Evolutionary conservation across 2,113 vertebrate species (phyloP), one percentile per base, ranked within the genome.

Genomic region (Gnathonemus longibarbis): DNA sequence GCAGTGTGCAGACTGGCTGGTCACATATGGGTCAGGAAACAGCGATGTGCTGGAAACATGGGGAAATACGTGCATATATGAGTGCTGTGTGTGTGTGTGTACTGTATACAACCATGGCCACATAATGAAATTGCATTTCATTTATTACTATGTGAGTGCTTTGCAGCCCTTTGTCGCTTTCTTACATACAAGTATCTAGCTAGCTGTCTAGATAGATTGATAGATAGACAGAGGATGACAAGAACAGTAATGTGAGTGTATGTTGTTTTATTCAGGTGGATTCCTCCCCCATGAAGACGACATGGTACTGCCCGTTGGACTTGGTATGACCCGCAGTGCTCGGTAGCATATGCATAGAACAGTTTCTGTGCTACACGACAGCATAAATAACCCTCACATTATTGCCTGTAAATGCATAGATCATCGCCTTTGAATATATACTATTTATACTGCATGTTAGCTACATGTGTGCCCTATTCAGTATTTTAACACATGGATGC

Each of bases 251-350:
- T 90, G 66, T 90, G 66, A 87, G 27, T 1, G 10, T 48, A 21
- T 8, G 13, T 21, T 89, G 35, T 90, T 31, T 46, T 91, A 56
- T 15, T 62, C 90, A 96, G 95, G 94, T 91, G 13, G 95, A 96
- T 48, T 92, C 94, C 52, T 95, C 94, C 66, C 93, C 94, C 24
- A 96, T 96, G 96, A 96, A 96, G 94, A 96, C 96, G 0, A 96
- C 95, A 77, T 96, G 96, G 96, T 96, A 96, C 95, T 96, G 96
- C 89, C 95, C 95, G 84, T 92, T 96, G 84, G 94, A 96, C 90
- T 91, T 95, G 95, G 96, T 96, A 93, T 93, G 95, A 11, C 17
- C 56, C 50, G n/a, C 46, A 35, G 17, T 84, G 56, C 48, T 35
- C 1, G 21, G 10, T 24, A 5, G 46, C 35, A 56, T 3, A 74